Conservation (phyloP, 2,113 vertebrate species). For the Percopsis transmontana region DNA sequence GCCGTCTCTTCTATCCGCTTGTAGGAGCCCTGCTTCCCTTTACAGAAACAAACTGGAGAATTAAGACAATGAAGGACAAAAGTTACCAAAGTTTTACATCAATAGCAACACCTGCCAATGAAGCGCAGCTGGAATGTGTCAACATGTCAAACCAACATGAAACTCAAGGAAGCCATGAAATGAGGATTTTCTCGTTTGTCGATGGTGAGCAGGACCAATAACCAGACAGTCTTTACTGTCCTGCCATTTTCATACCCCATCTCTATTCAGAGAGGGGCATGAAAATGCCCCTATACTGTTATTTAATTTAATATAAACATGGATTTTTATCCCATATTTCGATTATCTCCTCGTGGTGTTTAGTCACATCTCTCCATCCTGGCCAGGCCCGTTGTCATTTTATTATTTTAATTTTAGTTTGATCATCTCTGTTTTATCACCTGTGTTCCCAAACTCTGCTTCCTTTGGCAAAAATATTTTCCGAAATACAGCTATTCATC, state of each 20-base stretch:
- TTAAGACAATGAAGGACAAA: conserved; percentile 54
- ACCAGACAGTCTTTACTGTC: conserved; percentile 60
- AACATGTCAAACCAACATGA: conserved; percentile 36
- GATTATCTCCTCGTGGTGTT: background rate
- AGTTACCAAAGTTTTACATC: conserved; percentile 49
- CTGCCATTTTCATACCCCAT: background rate
- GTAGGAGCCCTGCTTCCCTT: conserved; percentile 63
- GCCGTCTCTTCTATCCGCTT: background rate
- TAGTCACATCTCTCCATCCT: conserved; percentile 5
- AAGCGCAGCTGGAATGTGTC: conserved; percentile 64
- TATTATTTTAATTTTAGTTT: background rate
- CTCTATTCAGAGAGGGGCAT: background rate
- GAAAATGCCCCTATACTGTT: no score
- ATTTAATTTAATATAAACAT: background rate
- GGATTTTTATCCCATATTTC: background rate
- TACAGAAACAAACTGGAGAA: conserved; percentile 56
- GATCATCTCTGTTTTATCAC: background rate
- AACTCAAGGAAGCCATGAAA: conserved; percentile 68
- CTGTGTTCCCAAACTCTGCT: no score
- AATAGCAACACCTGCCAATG: conserved; percentile 68
- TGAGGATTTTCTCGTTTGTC: conserved; percentile 54
- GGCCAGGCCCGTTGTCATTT: background rate
- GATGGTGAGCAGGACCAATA: conserved; percentile 71
- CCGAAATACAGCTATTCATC: conserved; percentile 14
- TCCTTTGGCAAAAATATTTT: background rate